A percentile compares a stretch with the other conserved stretches of the same genome.
phyloP scores from a whole-genome alignment of 2,113 vertebrate species.

The Anhinga rufa region DNA sequence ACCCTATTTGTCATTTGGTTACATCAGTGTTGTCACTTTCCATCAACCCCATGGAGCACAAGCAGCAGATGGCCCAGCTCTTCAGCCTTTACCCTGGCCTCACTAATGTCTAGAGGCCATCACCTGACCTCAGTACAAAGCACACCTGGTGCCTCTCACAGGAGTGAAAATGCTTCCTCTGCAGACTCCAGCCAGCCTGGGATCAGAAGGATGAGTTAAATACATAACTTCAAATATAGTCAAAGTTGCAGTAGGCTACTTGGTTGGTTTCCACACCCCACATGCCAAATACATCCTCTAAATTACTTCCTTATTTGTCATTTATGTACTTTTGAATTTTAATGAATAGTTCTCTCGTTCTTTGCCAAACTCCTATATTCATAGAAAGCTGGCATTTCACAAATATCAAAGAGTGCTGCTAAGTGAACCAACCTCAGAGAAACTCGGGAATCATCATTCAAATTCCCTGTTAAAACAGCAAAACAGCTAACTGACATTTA shows the following conservation, averaged over 20 bases:
- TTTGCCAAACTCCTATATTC: constrained; percentile 70
- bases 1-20: not conserved
- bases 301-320: constrained; percentile 71
- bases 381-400: constrained; percentile 72
- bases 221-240: constrained; percentile 49
- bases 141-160: not conserved
- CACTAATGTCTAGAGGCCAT: not conserved
- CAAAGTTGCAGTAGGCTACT: constrained; percentile 63
- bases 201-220: constrained; percentile 50
- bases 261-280: constrained; percentile 59
- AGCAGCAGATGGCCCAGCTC: not conserved
- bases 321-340: constrained; percentile 70
- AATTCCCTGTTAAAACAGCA: constrained; percentile 50
- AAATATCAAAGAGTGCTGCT: constrained; percentile 68
- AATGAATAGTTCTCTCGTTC: constrained; percentile 66
- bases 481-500: constrained; percentile 56
- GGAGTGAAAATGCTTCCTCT: not conserved
- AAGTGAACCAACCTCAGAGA: constrained; percentile 63
- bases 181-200: not conserved
- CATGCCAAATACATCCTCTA: constrained; percentile 66
- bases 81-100: not conserved
- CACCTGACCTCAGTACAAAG: not conserved
- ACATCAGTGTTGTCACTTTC: not conserved
- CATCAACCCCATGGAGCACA: not conserved
- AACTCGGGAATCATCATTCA: constrained; percentile 56